Evolutionary conservation across 1,140 invertebrate genomes (phyloP).

Genomic region (Diabrotica virgifera): DNA sequence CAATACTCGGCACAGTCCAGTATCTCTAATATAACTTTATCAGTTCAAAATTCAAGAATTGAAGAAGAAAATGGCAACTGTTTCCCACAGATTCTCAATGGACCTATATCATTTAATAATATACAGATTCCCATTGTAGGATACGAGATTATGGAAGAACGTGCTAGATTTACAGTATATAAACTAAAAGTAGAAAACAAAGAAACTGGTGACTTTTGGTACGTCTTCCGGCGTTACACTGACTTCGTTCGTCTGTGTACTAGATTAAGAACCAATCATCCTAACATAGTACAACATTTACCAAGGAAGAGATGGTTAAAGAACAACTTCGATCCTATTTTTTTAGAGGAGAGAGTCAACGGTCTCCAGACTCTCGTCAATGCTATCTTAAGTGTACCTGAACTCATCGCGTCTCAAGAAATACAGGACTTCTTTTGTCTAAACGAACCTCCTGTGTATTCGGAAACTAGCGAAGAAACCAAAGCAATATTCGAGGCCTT

Average conservation of each 20-base stretch:
- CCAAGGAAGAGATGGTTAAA: slow-evolving; percentile 83
- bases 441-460: slow-evolving; percentile 75
- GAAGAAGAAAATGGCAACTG: slow-evolving; percentile 33
- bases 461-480: slow-evolving; percentile 71
- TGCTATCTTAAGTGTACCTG: slow-evolving; percentile 63
- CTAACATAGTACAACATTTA: slow-evolving; percentile 64
- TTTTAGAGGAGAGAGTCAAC: slow-evolving; percentile 76
- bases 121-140: slow-evolving; percentile 75
- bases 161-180: slow-evolving; percentile 65
- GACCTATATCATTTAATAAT: slow-evolving; percentile 33
- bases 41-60: slow-evolving; percentile 26
- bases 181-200: slow-evolving; percentile 70
- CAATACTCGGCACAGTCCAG: slow-evolving; percentile 25
- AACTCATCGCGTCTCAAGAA: slow-evolving; percentile 60
- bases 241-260: slow-evolving; percentile 79
- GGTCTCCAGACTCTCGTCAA: slow-evolving; percentile 81
- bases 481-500: slow-evolving; percentile 77
- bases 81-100: slow-evolving; percentile 28
- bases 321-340: slow-evolving; percentile 82
- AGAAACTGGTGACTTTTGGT: slow-evolving; percentile 73
- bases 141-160: slow-evolving; percentile 83
- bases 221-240: slow-evolving; percentile 82
- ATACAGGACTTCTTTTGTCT: slow-evolving; percentile 84
- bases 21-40: slow-evolving; percentile 30
- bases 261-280: slow-evolving; percentile 68